Evolutionary conservation across 2,113 vertebrate genomes (phyloP).

Genomic region (Anoura caudifer): DNA sequence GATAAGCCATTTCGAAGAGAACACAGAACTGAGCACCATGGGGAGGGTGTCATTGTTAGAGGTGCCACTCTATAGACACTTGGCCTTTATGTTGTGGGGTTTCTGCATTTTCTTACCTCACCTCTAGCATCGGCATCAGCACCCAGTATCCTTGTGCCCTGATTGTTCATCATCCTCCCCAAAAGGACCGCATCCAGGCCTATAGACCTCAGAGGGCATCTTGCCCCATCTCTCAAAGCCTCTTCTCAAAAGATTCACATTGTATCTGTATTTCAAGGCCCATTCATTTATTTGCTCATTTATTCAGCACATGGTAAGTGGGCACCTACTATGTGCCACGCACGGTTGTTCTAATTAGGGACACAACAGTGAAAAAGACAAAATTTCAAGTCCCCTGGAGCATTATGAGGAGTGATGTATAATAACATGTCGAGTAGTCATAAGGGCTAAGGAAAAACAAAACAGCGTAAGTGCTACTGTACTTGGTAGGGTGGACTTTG

Average conservation of each 20-base stretch:
- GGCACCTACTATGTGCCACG: not conserved
- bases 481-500: not conserved
- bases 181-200: not conserved
- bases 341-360: not conserved
- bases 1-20: not conserved
- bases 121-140: not conserved
- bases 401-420: not conserved
- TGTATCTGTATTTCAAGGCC: not conserved
- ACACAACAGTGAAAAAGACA: not conserved
- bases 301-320: not conserved
- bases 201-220: not conserved
- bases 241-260: not conserved
- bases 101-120: not conserved
- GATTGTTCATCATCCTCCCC: not conserved
- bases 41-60: not conserved
- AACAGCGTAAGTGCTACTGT: not conserved
- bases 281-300: not conserved
- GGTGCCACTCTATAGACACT: not conserved
- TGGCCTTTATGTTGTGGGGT: not conserved
- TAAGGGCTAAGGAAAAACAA: not conserved
- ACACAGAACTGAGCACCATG: not conserved
- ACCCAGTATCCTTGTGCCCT: not conserved
- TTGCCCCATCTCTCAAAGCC: not conserved
- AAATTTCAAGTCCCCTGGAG: not conserved
- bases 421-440: not conserved